Conservation (phyloP, 2,113 vertebrate genomes). For the Microcebus jonahi region DNA sequence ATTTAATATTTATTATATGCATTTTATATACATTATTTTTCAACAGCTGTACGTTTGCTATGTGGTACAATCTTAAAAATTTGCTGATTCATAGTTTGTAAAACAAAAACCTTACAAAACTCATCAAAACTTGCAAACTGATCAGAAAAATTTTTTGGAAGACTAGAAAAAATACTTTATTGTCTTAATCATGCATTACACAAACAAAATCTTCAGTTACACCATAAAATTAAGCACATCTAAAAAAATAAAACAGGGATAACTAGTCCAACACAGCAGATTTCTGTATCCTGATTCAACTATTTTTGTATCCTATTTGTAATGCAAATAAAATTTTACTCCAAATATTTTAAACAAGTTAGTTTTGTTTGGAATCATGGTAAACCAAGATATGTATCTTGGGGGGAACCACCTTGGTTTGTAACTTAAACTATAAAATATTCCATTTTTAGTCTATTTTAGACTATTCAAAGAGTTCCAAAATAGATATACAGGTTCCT, state of each 20-base stretch:
- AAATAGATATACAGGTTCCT: slow-evolving; percentile 88
- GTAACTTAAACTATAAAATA: slow-evolving; percentile 85
- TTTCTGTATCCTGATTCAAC: slow-evolving; percentile 88
- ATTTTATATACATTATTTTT: slow-evolving; percentile 99
- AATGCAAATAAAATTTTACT: slow-evolving; percentile 87
- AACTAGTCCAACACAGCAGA: slow-evolving; percentile 88
- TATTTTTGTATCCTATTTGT: slow-evolving; percentile 85
- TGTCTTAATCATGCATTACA: slow-evolving; percentile 99
- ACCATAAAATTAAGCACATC: slow-evolving; percentile 91
- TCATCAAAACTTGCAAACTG: slow-evolving; percentile 96
- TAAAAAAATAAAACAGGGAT: slow-evolving; percentile 88
- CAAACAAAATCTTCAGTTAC: slow-evolving; percentile 95
- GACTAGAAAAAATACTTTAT: slow-evolving; percentile 99
- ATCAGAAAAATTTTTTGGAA: slow-evolving; percentile 96
- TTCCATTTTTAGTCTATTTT: slow-evolving; percentile 88
- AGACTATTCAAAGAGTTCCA: slow-evolving; percentile 87
- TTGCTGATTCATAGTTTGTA: slow-evolving; percentile 94
- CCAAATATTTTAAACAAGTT: slow-evolving; percentile 84
- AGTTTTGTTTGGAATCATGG: slow-evolving; percentile 83
- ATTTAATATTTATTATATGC: slow-evolving; percentile 99
- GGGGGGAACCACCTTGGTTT: slow-evolving; percentile 79
- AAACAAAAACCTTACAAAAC: slow-evolving; percentile 98
- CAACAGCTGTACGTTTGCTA: slow-evolving; percentile 94
- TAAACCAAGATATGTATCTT: slow-evolving; percentile 81
- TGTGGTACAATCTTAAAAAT: slow-evolving; percentile 99